Base-by-base conservation (phyloP, 2,888 invertebrate species). In the Cheilosia vulpina region DNA sequence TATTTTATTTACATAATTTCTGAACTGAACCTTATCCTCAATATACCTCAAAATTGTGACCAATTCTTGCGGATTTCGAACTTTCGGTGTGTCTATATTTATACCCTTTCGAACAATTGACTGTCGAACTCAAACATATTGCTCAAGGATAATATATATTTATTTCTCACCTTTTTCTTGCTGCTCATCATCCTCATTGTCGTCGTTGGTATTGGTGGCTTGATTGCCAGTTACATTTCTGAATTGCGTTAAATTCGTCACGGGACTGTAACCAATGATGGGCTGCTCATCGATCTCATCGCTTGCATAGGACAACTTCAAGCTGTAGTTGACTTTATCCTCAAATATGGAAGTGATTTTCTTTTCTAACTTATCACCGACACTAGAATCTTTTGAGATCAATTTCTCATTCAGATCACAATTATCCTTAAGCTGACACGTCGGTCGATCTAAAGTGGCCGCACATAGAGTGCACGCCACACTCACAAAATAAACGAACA, bases 241-340 rank as follows among this genome's bases (percentile, higher is more conserved):
- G 27, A 77, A 76, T 47, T 81, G 60, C n/a, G 80, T 85, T 34
- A 85, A 68, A 68, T 85, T 85, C 17, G 80, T 57, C 13, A 81
- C 72, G 45, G 80, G 57, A 57, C 50, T 76, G 38, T 81, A 80
- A 45, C 72, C 89, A 45, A 89, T 76, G 21, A 89, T 69, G 1
- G 71, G 41, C 43, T 57, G 43, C 21, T 65, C 75, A 1, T 69
- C 73, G n/a, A 87, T 68, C 63, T 88, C 89, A 58, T 91, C 91
- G 55, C 89, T 90, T 55, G 69, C 57, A 72, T 90, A 91, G 1
- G 82, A 53, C 53, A 91, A 57, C 72, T 91, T 90, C 15, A 91
- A 81, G 38, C 91, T 91, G 19, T 91, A 91, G 43, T 91, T 91
- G 21, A 91, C 91, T 87, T 91, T 91, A 87, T 91, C 91, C 88